Conservation (phyloP, 2,888 invertebrate species). For the Marasmarcha lunaedactyla region DNA sequence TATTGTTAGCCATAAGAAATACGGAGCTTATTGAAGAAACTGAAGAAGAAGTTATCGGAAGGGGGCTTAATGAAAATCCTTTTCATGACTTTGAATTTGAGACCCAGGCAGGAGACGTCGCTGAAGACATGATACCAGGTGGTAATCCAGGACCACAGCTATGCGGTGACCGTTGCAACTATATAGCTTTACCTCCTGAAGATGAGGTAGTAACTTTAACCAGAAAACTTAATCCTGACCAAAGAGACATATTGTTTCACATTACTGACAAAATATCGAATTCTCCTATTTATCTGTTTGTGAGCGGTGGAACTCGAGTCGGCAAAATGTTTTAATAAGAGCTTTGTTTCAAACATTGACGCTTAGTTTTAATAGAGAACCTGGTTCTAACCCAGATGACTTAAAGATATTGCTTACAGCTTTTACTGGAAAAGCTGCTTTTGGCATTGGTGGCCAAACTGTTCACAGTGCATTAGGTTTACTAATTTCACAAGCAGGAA, state of each 20-base stretch:
- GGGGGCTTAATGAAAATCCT: conserved; percentile 3
- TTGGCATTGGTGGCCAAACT: conserved; percentile 5
- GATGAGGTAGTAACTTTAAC: conserved; percentile 2
- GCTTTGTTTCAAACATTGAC: conserved; percentile 18
- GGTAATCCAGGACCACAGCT: conserved; percentile 3
- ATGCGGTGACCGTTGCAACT: background rate
- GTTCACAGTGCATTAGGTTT: conserved; percentile 5
- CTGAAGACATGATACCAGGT: background rate
- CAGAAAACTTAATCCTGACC: conserved; percentile 5
- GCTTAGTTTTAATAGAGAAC: conserved; percentile 13
- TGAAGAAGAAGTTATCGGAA: conserved; percentile 3
- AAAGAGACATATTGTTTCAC: no score
- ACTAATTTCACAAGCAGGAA: conserved; percentile 4
- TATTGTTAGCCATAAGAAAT: conserved; percentile 18
- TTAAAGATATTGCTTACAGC: conserved; percentile 6
- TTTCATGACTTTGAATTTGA: conserved; percentile 8
- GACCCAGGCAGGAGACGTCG: conserved; percentile 6
- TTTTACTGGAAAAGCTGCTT: conserved; percentile 5
- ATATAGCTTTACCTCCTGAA: background rate
- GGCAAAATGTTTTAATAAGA: conserved; percentile 21
- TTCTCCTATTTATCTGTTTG: conserved; percentile 14
- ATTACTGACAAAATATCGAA: no score
- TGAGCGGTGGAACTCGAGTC: conserved; percentile 17
- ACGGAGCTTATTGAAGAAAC: conserved; percentile 4
- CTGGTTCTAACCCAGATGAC: conserved; percentile 15